A percentile compares a stretch with the other conserved stretches of the same genome.
These are phyloP conservation scores for Tenthredo distinguenda DNA, from an alignment of 2,888 invertebrate genomes.

Conservation along the genomic window DNA sequence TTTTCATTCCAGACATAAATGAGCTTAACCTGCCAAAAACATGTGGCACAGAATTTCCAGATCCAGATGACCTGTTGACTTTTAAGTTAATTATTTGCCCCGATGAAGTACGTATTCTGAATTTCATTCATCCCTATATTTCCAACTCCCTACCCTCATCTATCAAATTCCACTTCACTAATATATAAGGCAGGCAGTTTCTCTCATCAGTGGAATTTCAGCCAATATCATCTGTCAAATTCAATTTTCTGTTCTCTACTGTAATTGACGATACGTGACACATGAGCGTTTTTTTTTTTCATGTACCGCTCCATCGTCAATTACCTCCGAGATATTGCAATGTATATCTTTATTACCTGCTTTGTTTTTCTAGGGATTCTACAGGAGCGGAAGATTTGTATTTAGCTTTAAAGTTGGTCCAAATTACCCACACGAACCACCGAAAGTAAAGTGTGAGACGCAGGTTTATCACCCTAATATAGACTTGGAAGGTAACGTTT, in stretches of 20 bases:
- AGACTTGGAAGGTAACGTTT: conserved; percentile 98
- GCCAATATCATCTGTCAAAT: background rate
- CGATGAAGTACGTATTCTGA: conserved; percentile 86
- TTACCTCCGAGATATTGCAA: too few relatives aligned
- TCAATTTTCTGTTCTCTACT: background rate
- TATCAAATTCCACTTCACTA: background rate
- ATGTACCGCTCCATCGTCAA: too few relatives aligned
- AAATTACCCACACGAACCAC: conserved; percentile 98
- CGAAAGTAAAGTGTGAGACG: conserved; percentile 99
- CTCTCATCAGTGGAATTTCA: too few relatives aligned
- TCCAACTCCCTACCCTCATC: background rate
- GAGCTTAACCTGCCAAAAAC: conserved; percentile 98
- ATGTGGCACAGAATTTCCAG: conserved; percentile 97
- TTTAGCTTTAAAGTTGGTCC: conserved; percentile 99
- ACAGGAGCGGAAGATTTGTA: conserved; percentile 94
- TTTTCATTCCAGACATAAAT: conserved; percentile 91
- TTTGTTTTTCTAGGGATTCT: conserved; percentile 86
- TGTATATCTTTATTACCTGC: background rate
- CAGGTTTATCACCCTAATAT: conserved; percentile 99
- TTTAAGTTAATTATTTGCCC: conserved; percentile 98
- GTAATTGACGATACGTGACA: background rate
- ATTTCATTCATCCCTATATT: background rate
- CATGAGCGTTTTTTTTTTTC: background rate
- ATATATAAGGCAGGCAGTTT: background rate
- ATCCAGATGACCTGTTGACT: conserved; percentile 96